phyloP scores from a whole-genome alignment of 2,797 vertebrate species.

The Sebastes minor region DNA sequence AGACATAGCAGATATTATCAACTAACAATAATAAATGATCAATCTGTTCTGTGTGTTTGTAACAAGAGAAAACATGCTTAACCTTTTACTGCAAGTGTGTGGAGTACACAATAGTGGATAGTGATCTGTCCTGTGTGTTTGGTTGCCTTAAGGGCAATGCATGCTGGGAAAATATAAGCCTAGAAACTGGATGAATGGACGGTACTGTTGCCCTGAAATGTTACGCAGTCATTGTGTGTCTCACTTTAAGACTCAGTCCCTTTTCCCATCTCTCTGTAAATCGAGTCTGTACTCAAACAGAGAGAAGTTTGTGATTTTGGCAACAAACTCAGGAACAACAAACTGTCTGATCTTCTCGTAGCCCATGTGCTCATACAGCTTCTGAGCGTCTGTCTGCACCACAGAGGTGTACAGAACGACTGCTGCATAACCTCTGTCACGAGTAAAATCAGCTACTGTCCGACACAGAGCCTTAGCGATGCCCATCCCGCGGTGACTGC shows the following conservation, averaged over 20 bases:
- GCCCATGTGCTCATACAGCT: conserved; percentile 84
- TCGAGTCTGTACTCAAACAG: conserved; percentile 82
- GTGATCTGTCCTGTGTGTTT: neutral
- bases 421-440: conserved; percentile 61
- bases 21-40: neutral
- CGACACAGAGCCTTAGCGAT: conserved; percentile 81
- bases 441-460: conserved; percentile 80
- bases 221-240: neutral
- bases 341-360: conserved; percentile 71
- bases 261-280: conserved; percentile 39
- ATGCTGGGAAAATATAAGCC: neutral
- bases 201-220: neutral
- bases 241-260: neutral
- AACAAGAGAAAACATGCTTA: neutral
- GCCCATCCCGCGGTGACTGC: conserved; percentile 80
- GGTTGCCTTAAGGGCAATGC: neutral
- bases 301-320: conserved; percentile 78
- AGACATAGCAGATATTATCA: neutral
- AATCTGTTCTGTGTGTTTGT: neutral
- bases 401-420: conserved; percentile 82
- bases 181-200: neutral
- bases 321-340: conserved; percentile 54
- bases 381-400: conserved; percentile 84
- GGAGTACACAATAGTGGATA: neutral
- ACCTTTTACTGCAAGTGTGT: neutral